Base-by-base conservation (phyloP, 2,113 vertebrate species). In the Tragelaphus imberbis region DNA sequence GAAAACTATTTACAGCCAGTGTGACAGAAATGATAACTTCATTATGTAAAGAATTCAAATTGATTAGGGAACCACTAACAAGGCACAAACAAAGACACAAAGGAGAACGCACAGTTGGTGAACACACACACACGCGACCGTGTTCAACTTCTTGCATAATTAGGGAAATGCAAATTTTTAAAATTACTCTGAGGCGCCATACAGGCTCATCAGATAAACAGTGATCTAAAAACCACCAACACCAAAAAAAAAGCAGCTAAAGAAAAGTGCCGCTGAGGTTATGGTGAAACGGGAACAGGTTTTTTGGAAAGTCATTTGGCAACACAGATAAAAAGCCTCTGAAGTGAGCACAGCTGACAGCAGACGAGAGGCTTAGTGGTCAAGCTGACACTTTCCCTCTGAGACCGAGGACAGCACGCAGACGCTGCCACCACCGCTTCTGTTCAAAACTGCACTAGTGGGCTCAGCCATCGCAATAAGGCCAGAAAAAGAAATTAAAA, bases 401-500 rank as follows among this genome's bases (percentile, higher is more conserved):
- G 27, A 40, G 36, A 27, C 7, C 19, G 44, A 28, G 84, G 92
- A 16, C 33, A 36, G 7, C 58, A 19, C 77, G 14, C 56, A 47
- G 55, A 58, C 5, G 4, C 80, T 2, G 21, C 33, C 13, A 5
- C 30, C 33, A 25, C 25, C 1, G 1, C 16, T 13, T 49, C 23
- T 23, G 1, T 1, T 65, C 28, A 10, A 10, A 1, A 19, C 2
- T 0, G 13, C 25, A 2, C 61, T 65, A 68, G 49, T 3, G 44
- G n/a, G 51, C 36, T 82, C 77, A 40, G 86, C 90, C 89, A 33
- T 16, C 12, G 51, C 82, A 91, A 14, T 13, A 86, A 82, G 82
- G 19, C 89, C 88, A 51, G 96, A 93, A 91, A 93, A 89, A 84
- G 40, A 88, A 91, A 86, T 36, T 3, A 19, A 40, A 89, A 51